Conservation (phyloP, 2,888 invertebrate genomes). For the Drosophila histrio region DNA sequence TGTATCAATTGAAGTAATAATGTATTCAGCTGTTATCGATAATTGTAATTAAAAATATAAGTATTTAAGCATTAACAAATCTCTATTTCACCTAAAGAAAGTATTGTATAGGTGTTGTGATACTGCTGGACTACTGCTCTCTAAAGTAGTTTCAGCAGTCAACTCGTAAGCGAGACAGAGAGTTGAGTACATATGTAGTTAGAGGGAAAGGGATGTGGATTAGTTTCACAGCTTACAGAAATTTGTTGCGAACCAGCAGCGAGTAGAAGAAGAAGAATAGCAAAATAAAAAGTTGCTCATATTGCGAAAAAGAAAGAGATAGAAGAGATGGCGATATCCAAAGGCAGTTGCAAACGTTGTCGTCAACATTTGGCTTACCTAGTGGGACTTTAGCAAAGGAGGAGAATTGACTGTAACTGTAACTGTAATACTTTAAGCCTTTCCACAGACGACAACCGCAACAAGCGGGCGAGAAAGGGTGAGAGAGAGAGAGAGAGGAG, state of each 20-base stretch:
- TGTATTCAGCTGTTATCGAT: too few species aligned
- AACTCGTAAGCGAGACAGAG: not conserved
- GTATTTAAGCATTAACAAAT: too few species aligned
- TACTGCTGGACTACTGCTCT: too few species aligned
- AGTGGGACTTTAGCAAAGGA: conserved; percentile 4
- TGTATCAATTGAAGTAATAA: too few species aligned
- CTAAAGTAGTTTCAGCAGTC: conserved; percentile 65
- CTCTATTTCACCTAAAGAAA: too few species aligned
- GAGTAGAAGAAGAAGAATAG: not conserved
- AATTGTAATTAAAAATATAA: too few species aligned
- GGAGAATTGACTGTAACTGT: conserved; percentile 56
- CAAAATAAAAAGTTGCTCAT: conserved; percentile 68
- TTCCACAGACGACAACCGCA: conserved; percentile 72
- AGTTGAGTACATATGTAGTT: not conserved
- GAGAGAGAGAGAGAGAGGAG: not conserved
- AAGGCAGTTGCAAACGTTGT: conserved; percentile 71
- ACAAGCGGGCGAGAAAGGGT: not conserved
- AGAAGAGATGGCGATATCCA: conserved; percentile 36
- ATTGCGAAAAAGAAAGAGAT: conserved; percentile 32
- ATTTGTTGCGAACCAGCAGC: conserved; percentile 64
- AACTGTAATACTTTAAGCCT: conserved; percentile 78
- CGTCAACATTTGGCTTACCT: conserved; percentile 76
- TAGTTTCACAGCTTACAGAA: conserved; percentile 77
- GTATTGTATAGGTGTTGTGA: too few species aligned
- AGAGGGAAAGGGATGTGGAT: conserved; percentile 42